Conservation (phyloP, 2,888 invertebrate species). For the Macrophya alboannulata region DNA sequence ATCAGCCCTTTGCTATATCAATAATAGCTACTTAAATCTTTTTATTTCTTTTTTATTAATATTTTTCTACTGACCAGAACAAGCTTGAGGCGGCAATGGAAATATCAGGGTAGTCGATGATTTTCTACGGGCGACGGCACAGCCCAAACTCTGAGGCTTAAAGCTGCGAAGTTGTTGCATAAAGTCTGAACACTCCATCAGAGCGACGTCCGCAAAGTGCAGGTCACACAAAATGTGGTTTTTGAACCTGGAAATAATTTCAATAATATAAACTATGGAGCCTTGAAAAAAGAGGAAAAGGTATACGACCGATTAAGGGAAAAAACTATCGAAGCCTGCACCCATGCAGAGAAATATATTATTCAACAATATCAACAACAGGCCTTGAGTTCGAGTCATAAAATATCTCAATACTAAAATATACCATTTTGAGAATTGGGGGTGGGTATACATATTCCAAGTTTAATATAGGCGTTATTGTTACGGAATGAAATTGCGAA, state of each 20-base stretch:
- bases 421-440: background rate
- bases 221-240: constrained; percentile 98
- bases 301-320: background rate
- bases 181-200: constrained; percentile 98
- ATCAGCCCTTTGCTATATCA: background rate
- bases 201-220: constrained; percentile 97
- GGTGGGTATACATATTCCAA: background rate
- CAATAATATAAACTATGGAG: constrained; percentile 40
- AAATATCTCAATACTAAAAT: constrained; percentile 11
- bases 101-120: constrained; percentile 97
- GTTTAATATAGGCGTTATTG: constrained; percentile 39
- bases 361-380: background rate
- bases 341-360: background rate
- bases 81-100: constrained; percentile 96
- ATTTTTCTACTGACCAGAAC: constrained; percentile 88
- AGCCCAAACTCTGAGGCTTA: constrained; percentile 97
- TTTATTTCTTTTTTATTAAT: too few relatives aligned
- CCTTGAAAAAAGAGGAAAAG: background rate
- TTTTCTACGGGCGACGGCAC: constrained; percentile 96
- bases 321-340: background rate
- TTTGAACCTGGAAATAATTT: constrained; percentile 83
- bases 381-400: background rate
- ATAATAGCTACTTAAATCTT: background rate
- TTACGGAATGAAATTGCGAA: constrained; percentile 17
- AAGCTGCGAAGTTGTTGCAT: constrained; percentile 98